A percentile compares a stretch with the other conserved stretches of the same genome.
phyloP scores from a whole-genome alignment of 2,113 vertebrate species.

The Cyphomyrus plagiostoma region DNA sequence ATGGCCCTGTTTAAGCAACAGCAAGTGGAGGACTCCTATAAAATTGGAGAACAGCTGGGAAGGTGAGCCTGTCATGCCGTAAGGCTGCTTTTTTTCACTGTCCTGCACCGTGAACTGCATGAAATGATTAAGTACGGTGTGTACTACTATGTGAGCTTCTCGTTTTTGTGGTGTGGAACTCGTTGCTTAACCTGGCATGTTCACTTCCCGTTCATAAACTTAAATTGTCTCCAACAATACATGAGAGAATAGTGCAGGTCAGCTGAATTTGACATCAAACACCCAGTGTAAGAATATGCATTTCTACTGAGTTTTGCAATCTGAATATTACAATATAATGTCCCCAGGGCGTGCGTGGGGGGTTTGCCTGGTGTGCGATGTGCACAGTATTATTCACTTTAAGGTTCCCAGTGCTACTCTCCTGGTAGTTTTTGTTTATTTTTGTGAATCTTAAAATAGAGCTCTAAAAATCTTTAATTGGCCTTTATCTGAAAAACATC shows the following conservation, averaged over 20 bases:
- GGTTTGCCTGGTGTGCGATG: background rate
- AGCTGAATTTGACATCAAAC: background rate
- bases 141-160: background rate
- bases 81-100: background rate
- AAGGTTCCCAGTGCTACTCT: background rate
- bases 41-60: slow-evolving; percentile 81
- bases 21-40: slow-evolving; percentile 85
- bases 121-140: background rate
- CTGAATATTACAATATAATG: background rate
- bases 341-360: background rate
- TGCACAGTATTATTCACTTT: background rate
- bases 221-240: background rate
- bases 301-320: background rate
- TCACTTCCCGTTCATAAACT: background rate
- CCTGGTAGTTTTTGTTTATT: background rate
- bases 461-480: slow-evolving; percentile 12
- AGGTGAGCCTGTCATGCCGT: slow-evolving; percentile 64
- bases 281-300: background rate
- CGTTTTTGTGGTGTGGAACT: background rate
- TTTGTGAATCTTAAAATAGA: slow-evolving; percentile 15
- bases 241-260: background rate
- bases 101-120: background rate
- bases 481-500: slow-evolving; percentile 8
- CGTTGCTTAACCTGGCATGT: background rate
- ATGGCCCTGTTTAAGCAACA: slow-evolving; percentile 94